Evolutionary conservation across 2,797 vertebrate species (phyloP), one percentile per base, ranked within the genome.

Genomic region (Pseudopleuronectes americanus): DNA sequence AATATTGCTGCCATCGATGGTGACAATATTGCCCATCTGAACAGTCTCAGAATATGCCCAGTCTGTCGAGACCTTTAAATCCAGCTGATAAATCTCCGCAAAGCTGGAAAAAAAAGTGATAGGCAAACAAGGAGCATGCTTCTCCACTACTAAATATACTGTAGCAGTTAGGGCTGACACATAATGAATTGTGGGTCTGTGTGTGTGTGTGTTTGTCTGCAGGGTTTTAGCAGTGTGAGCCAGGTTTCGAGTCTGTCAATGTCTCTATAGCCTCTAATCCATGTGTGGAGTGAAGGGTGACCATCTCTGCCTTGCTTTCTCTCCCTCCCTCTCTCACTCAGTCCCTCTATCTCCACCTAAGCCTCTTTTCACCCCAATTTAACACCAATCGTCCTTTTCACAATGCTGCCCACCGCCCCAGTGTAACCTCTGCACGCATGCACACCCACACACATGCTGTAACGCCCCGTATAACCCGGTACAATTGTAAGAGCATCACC

Each of bases 311-410:
- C 65, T 72, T 83, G 72, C 88, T 81, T 74, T 81, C 76, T 24
- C 22, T 24, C 14, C 13, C 26, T 31, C 53, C 9, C 53, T 65
- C 67, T 68, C 64, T 79, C 75, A 13, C 68, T 66, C 87, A 36
- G 65, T 74, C 77, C 71, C 62, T 89, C 72, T 76, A 71, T 86
- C 74, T 75, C 69, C 53, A 76, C 76, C 84, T 86, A 89, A 91
- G 87, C 85, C 68, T 89, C 85, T 91, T 92, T 92, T 92, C 90
- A 91, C 88, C 91, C 79, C 90, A 91, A 92, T 92, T 92, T 91
- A 91, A 92, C 91, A 90, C 89, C 86, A 89, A 89, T 90, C 80
- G 77, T 85, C 89, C 84, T 80, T 87, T 89, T 88, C 88, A 91
- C 83, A 89, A 85, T 84, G 73, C 81, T 71, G 79, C 66, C 80